Evolutionary conservation across 2,797 vertebrate genomes (phyloP).

Genomic region (Girardinus metallicus): DNA sequence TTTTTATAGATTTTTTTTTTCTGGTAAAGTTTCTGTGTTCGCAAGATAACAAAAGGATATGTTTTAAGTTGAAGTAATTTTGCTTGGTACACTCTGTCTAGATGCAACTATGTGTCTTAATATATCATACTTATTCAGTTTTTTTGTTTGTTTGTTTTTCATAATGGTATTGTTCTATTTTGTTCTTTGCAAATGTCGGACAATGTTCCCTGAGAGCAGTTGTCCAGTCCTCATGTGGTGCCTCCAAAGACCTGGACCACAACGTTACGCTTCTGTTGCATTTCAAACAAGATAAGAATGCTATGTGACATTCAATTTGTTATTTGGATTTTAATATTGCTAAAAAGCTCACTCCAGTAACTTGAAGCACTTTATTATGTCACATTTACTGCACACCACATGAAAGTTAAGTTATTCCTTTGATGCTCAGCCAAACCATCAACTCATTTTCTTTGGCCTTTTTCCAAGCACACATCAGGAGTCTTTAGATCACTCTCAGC

Average conservation of each 20-base stretch:
- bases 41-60: background rate
- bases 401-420: slow-evolving; percentile 11
- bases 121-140: background rate
- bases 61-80: background rate
- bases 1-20: background rate
- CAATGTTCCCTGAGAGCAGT: background rate
- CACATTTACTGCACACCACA: slow-evolving; percentile 1
- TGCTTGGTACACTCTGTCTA: background rate
- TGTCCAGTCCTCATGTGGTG: background rate
- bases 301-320: slow-evolving; percentile 5
- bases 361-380: background rate
- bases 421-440: slow-evolving; percentile 7
- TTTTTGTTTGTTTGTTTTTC: background rate
- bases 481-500: slow-evolving; percentile 28
- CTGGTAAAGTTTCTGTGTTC: background rate
- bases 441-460: slow-evolving; percentile 19
- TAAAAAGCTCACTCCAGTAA: slow-evolving; percentile 1
- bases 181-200: background rate
- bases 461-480: slow-evolving; percentile 16
- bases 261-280: background rate
- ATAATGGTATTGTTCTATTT: background rate
- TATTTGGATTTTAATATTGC: slow-evolving; percentile 1
- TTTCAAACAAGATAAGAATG: background rate
- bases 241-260: background rate
- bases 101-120: background rate